These are phyloP conservation scores for Saccostrea echinata DNA, from an alignment of 1,140 invertebrate species.

Conservation along the genomic window DNA sequence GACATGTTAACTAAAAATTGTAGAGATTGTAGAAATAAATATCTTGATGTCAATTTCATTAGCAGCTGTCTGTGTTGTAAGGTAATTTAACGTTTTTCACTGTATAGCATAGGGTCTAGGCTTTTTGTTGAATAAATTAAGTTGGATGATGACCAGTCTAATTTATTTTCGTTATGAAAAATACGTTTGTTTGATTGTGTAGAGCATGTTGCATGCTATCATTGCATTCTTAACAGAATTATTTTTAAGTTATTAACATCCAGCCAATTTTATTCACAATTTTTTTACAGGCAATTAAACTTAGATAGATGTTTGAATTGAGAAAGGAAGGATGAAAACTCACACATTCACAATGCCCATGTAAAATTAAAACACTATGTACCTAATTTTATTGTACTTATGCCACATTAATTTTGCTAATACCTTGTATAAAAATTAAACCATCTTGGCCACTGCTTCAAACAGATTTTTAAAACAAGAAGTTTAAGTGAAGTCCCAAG, in stretches of 20 bases:
- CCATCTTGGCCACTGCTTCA: no score
- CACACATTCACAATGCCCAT: neutral
- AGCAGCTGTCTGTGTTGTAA: conserved; percentile 18
- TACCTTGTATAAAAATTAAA: no score
- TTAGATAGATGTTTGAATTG: neutral
- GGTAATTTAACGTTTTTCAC: neutral
- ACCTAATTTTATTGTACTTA: neutral
- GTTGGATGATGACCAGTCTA: neutral
- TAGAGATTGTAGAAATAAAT: neutral
- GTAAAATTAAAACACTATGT: neutral
- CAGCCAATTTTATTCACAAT: neutral
- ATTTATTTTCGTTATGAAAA: neutral
- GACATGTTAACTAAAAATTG: no score
- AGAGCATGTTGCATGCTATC: neutral
- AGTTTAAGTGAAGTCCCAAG: no score
- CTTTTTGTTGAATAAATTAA: neutral
- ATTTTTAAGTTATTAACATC: conserved; percentile 16
- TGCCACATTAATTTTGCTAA: no score
- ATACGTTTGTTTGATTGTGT: neutral
- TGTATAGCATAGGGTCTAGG: neutral
- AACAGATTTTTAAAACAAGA: no score
- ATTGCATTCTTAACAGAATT: neutral
- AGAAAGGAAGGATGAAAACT: neutral
- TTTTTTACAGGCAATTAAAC: neutral
- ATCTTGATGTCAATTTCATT: neutral